Percentiles rank a stretch among this genome's conserved stretches.
Evolutionary conservation across 2,888 invertebrate genomes (phyloP).

Genomic region (Drosophila monieri): DNA sequence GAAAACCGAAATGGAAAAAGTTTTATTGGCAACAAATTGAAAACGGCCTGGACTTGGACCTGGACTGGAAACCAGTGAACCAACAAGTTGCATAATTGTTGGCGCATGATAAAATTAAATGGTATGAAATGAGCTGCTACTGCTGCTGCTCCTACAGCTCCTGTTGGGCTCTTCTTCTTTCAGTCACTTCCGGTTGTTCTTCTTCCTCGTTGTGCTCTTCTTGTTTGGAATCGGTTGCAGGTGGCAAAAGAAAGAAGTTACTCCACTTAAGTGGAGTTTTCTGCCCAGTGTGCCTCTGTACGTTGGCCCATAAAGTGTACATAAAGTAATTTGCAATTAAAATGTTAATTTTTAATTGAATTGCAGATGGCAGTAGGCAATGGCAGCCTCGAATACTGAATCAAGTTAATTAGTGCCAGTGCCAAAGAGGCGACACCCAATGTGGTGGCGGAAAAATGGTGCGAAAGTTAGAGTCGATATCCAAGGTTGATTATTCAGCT

Average conservation of each 20-base stretch:
- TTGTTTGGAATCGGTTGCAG: slow-evolving; percentile 9
- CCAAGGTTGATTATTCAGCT: slow-evolving; percentile 21
- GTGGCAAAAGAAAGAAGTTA: slow-evolving; percentile 33
- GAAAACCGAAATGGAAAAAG: slow-evolving; percentile 67
- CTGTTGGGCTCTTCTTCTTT: background rate
- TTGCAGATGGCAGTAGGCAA: slow-evolving; percentile 51
- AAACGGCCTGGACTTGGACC: slow-evolving; percentile 43
- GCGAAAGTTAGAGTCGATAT: background rate
- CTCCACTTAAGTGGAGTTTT: slow-evolving; percentile 51
- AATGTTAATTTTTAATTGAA: slow-evolving; percentile 81
- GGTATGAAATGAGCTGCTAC: slow-evolving; percentile 56
- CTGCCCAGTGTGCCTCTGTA: slow-evolving; percentile 17
- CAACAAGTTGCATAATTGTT: slow-evolving; percentile 81
- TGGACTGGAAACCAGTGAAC: slow-evolving; percentile 35
- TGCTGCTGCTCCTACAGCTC: slow-evolving; percentile 6
- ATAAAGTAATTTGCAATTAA: slow-evolving; percentile 77
- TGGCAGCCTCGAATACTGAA: slow-evolving; percentile 48
- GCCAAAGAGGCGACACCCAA: slow-evolving; percentile 8
- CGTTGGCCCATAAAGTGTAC: slow-evolving; percentile 50
- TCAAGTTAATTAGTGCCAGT: slow-evolving; percentile 62
- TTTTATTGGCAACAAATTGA: slow-evolving; percentile 73
- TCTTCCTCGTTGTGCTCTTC: background rate
- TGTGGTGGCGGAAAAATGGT: slow-evolving; percentile 4
- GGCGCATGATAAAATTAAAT: slow-evolving; percentile 79
- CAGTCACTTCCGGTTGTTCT: background rate